Percentiles rank a stretch among this genome's conserved stretches.
Conservation (phyloP, 2,797 vertebrate species). For the Lepilemur ruficaudatus region DNA sequence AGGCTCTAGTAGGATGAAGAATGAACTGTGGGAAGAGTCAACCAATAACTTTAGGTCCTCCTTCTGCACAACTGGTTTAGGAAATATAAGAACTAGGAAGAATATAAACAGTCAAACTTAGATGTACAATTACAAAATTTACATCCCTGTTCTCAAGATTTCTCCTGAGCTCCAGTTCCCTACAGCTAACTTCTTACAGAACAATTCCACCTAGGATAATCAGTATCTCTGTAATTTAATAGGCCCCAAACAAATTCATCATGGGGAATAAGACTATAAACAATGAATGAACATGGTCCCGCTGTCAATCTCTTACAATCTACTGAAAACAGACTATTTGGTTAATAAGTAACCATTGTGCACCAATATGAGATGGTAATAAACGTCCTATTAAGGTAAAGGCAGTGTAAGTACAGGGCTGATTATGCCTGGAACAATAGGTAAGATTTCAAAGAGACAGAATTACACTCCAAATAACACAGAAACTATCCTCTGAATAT, state of each 20-base stretch:
- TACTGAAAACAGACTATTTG: not conserved
- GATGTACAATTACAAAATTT: conserved; percentile 2
- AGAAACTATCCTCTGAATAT: conserved; percentile 18
- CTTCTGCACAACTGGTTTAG: not conserved
- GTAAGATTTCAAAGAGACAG: not conserved
- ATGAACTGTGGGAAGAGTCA: not conserved
- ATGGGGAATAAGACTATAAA: not conserved
- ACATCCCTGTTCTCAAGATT: not conserved
- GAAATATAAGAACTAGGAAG: not conserved
- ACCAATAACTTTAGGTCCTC: not conserved
- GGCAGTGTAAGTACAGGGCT: not conserved
- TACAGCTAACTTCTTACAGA: not conserved
- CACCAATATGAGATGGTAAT: not conserved
- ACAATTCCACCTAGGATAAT: conserved; percentile 21
- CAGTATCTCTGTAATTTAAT: not conserved
- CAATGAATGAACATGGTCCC: not conserved
- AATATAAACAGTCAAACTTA: conserved; percentile 13
- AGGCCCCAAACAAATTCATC: not conserved
- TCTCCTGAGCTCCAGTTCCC: not conserved
- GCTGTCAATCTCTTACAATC: not conserved
- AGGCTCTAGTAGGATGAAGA: not conserved
- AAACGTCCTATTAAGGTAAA: not conserved
- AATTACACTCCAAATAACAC: not conserved
- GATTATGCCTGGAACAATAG: not conserved
- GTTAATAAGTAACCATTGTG: conserved; percentile 19